Conservation (phyloP, 2,113 vertebrate genomes). For the Sinocyclocheilus anophthalmus region DNA sequence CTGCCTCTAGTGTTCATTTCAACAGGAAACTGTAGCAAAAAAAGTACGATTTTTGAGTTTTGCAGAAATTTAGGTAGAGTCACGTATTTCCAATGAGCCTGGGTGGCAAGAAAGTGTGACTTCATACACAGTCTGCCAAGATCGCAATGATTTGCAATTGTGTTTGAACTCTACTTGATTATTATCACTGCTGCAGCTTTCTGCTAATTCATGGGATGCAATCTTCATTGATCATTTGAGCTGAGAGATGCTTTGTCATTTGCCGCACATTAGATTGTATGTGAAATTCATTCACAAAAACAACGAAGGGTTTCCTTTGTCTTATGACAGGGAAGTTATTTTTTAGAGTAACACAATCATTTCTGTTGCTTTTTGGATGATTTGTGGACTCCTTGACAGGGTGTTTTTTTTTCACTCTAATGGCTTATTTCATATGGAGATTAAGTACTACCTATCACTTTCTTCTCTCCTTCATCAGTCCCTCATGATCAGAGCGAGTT, state of each 20-base stretch:
- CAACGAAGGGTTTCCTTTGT: no score
- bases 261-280: background rate
- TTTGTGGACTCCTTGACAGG: no score
- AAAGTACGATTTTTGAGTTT: no score
- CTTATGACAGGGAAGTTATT: no score
- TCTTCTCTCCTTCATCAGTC: no score
- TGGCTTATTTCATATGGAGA: no score
- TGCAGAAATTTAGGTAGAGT: background rate
- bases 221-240: constrained; percentile 44
- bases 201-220: constrained; percentile 28
- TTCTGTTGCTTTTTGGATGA: no score
- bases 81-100: background rate
- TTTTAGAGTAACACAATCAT: no score
- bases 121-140: background rate
- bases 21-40: background rate
- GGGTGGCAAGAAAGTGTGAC: background rate
- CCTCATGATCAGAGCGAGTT: background rate
- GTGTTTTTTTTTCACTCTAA: background rate
- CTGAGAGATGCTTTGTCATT: constrained; percentile 42
- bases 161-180: constrained; percentile 39
- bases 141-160: constrained; percentile 39
- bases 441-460: no score
- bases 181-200: constrained; percentile 39
- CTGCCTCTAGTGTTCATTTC: background rate
- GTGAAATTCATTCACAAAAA: no score